Conservation (phyloP, 1,140 invertebrate species). For the Papilio xuthus region DNA sequence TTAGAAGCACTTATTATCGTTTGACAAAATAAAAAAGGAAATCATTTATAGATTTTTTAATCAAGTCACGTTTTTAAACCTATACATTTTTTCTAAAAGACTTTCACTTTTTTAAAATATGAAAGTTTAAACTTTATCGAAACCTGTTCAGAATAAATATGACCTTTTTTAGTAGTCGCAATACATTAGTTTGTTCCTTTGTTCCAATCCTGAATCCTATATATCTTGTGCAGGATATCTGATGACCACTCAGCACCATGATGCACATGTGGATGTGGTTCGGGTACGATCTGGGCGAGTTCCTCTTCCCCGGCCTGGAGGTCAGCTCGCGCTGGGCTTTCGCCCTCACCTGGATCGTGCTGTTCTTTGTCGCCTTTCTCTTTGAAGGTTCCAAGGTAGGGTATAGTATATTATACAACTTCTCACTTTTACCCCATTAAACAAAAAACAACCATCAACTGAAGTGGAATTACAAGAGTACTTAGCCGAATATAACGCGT, state of each 20-base stretch:
- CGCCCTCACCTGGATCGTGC: conserved; percentile 80
- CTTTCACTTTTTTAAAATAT: not conserved
- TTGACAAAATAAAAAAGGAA: too few relatives aligned
- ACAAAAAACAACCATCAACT: too few relatives aligned
- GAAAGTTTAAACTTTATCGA: not conserved
- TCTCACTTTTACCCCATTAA: not conserved
- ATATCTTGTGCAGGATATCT: conserved; percentile 7
- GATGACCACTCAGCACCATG: conserved; percentile 38
- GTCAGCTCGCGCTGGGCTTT: conserved; percentile 76
- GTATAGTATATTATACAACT: not conserved
- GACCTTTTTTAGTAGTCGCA: not conserved
- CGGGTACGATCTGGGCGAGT: conserved; percentile 80
- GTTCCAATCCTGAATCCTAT: too few relatives aligned
- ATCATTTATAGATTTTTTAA: too few relatives aligned
- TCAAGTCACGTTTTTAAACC: not conserved
- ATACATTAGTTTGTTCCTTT: not conserved
- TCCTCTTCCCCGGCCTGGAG: conserved; percentile 81
- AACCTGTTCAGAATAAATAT: not conserved
- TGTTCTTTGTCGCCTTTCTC: conserved; percentile 79
- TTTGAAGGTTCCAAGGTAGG: conserved; percentile 83
- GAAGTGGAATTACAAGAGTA: too few relatives aligned
- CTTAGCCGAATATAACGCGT: too few relatives aligned
- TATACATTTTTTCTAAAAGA: not conserved
- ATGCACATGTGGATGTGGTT: conserved; percentile 85
- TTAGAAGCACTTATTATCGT: not conserved